A percentile compares a stretch with the other conserved stretches of the same genome.
phyloP scores from a whole-genome alignment of 2,888 invertebrate species.

The Lymantria monacha region DNA sequence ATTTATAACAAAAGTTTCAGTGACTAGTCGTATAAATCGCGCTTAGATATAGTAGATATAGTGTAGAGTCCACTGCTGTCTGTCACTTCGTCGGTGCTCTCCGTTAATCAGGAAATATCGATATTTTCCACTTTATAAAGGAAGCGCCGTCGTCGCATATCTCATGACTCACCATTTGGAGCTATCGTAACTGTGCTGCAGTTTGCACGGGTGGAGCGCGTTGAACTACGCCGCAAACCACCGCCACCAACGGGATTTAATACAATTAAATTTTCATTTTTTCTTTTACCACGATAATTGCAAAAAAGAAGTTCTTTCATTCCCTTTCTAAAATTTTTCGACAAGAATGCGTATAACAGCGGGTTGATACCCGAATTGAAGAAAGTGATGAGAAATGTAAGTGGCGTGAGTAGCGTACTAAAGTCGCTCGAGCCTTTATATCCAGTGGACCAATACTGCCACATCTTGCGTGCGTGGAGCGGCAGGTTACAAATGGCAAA shows the following conservation, averaged over 20 bases:
- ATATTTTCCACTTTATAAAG: constrained; percentile 67
- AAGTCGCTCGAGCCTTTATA: constrained; percentile 88
- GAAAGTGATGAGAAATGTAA: constrained; percentile 93
- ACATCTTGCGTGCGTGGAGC: constrained; percentile 93
- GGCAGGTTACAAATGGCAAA: constrained; percentile 95
- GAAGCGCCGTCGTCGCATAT: constrained; percentile 65
- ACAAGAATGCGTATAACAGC: constrained; percentile 93
- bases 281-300: constrained; percentile 63
- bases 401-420: constrained; percentile 90
- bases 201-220: constrained; percentile 78
- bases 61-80: constrained; percentile 72
- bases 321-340: constrained; percentile 90
- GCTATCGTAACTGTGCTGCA: constrained; percentile 80
- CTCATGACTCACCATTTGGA: constrained; percentile 77
- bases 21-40: constrained; percentile 60
- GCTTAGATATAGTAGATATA: constrained; percentile 65
- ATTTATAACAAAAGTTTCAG: neutral
- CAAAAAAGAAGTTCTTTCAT: constrained; percentile 91
- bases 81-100: constrained; percentile 75
- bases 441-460: constrained; percentile 90
- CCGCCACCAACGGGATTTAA: constrained; percentile 71
- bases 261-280: constrained; percentile 68
- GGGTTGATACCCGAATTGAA: constrained; percentile 96
- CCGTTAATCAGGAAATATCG: constrained; percentile 78
- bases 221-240: constrained; percentile 71